Evolutionary conservation across 2,888 invertebrate genomes (phyloP), one percentile per base, ranked within the genome.

Genomic region (Bursaphelenchus okinawaensis): DNA sequence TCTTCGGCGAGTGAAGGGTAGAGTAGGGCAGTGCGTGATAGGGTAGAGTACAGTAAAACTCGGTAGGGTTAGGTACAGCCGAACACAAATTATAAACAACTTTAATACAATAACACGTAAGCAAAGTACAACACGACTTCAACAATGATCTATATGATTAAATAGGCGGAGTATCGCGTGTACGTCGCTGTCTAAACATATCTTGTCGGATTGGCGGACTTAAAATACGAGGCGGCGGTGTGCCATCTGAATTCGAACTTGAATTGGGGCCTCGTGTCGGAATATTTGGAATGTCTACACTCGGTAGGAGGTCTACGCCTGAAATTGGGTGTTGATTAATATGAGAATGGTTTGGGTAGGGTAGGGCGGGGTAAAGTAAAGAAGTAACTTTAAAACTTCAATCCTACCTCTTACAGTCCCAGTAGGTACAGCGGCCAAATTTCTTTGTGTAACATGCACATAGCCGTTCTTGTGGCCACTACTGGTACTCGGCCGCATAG

Each of bases 231-330:
- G 71, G 73, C 8, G 72, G 72, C 2, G 74, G 74, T 1, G 74
- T 69, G 27, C 50, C 66, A 20, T 68, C 55, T 23, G 55, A 27
- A 31, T 26, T 57, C 1, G 51, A 50, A n/a, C 16, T 57, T 12
- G 19, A 23, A 55, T 24, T 58, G 3, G 24, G 12, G 1, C 29
- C 29, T 22, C 23, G 22, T 1, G 67, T 58, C 7, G 75, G 75
- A 31, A 75, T 76, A 55, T 75, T 75, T 1, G 75, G 75, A n/a
- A 75, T 68, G 31, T 75, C 75, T 31, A 70, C 63, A 7, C 73
- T 70, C 8, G 75, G 75, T 28, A 73, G 62, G 24, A 68, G 57
- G 29, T 75, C 73, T n/a, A 67, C 67, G 23, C 70, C 75, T 19
- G 71, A 66, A 27, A 70, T 62, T 24, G 66, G n/a, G n/a, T n/a